phyloP scores from a whole-genome alignment of 2,797 vertebrate genomes.

The Pygocentrus nattereri region DNA sequence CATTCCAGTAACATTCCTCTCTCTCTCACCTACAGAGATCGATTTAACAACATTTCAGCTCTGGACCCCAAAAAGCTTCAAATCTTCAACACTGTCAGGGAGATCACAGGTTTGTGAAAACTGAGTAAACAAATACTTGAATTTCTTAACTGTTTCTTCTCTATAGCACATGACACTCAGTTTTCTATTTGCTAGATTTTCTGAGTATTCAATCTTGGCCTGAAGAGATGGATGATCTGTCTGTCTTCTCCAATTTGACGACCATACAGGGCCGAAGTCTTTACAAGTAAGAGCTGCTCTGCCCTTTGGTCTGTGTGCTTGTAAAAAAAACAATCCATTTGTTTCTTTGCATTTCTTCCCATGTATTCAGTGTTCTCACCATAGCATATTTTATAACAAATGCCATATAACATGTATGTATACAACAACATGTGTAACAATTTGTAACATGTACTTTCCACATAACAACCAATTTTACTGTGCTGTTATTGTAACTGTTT shows the following conservation, averaged over 20 bases:
- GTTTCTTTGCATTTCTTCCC: not conserved
- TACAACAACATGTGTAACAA: not conserved
- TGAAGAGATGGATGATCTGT: slow-evolving; percentile 82
- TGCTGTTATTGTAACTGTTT: not conserved
- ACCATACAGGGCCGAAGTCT: slow-evolving; percentile 79
- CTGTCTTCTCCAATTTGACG: slow-evolving; percentile 83
- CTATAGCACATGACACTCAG: slow-evolving; percentile 5
- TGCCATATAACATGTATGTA: not conserved
- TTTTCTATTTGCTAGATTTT: slow-evolving; percentile 79
- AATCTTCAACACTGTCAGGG: slow-evolving; percentile 89
- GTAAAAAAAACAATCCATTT: not conserved
- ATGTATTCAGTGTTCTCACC: not conserved
- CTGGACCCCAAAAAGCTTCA: slow-evolving; percentile 92
- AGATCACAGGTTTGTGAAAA: slow-evolving; percentile 87
- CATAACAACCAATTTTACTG: no score
- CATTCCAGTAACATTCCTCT: not conserved
- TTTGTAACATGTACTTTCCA: no score
- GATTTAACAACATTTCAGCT: slow-evolving; percentile 82
- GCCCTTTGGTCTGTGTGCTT: not conserved
- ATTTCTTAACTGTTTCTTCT: slow-evolving; percentile 17
- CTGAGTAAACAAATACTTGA: not conserved
- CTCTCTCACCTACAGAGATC: slow-evolving; percentile 61
- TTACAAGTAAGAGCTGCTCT: slow-evolving; percentile 70
- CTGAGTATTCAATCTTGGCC: slow-evolving; percentile 89
- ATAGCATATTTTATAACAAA: not conserved